Evolutionary conservation across 2,113 vertebrate genomes (phyloP), one percentile per base, ranked within the genome.

Genomic region (Halcyon malimbica): DNA sequence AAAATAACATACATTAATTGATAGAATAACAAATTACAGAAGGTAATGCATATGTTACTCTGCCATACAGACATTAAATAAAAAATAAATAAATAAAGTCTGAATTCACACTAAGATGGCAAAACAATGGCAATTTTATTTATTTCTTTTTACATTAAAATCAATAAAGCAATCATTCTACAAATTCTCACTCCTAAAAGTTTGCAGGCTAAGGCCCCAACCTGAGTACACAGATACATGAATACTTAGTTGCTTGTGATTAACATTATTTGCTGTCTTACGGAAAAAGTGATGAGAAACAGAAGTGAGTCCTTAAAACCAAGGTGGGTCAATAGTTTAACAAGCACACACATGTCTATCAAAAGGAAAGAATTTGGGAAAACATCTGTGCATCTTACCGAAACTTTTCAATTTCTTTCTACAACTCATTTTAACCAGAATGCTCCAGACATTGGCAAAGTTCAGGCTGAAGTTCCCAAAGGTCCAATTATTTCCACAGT

Each of bases 1-100:
- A 83, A 76, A 93, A 91, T 60, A 85, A 94, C 93, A 83, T 31
- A 42, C 41, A 87, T 42, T 67, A 24, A 81, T 63, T 79, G 81
- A 83, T 46, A 86, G 50, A 37, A 62, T 42, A 83, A 86, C 6
- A 79, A 78, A 51, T 56, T 63, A 69, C 60, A 84, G 83, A 83
- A 83, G 13, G 51, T n/a, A 76, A 67, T 21, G 23, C 26, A 89
- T 25, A 51, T 86, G 62, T 85, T 79, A 94, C 16, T 16, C 25
- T 70, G 35, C 35, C 57, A 84, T 87, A 80, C 15, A 96, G 50
- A 90, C 17, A 42, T 15, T 46, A 71, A 76, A 80, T 31, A 84
- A 74, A 56, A 77, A 68, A n/a, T n/a, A 42, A 42, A 80, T 63
- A 29, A 25, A 13, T 5, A 63, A 86, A 53, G 63, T 56, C 64